Evolutionary conservation across 2,797 vertebrate species (phyloP).

Genomic region (Sebastes jordani): DNA sequence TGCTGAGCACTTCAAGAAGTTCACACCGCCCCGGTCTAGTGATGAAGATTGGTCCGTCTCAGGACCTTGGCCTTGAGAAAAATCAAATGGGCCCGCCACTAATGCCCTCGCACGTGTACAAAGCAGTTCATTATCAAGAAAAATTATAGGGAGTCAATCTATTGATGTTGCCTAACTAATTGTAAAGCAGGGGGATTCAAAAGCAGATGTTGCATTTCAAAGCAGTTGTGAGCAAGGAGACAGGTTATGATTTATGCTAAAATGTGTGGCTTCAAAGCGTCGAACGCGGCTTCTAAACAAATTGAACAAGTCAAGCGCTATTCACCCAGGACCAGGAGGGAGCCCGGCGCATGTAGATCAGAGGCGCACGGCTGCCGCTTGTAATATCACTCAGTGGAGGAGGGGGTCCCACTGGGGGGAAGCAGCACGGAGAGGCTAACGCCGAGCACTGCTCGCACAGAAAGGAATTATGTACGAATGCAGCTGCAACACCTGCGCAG

Average conservation of each 20-base stretch:
- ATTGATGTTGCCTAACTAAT: conserved; percentile 87
- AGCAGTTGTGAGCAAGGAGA: conserved; percentile 85
- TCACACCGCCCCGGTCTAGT: background rate
- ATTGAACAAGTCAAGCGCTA: conserved; percentile 93
- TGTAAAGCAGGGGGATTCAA: conserved; percentile 85
- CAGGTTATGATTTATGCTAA: conserved; percentile 93
- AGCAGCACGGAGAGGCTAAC: conserved; percentile 77
- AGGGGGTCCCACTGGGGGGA: conserved; percentile 78
- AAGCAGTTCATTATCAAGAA: conserved; percentile 82
- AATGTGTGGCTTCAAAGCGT: conserved; percentile 89
- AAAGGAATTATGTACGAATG: conserved; percentile 80
- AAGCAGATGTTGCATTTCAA: conserved; percentile 90
- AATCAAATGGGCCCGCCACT: conserved; percentile 52
- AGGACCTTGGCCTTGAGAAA: conserved; percentile 58
- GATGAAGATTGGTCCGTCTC: conserved; percentile 46
- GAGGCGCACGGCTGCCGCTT: conserved; percentile 85
- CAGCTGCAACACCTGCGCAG: conserved; percentile 84
- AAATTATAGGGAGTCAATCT: conserved; percentile 84
- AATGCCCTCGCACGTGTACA: conserved; percentile 65
- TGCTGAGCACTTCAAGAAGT: conserved; percentile 56
- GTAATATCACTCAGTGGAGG: conserved; percentile 88
- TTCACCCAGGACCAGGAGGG: conserved; percentile 85
- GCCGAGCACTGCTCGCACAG: conserved; percentile 64
- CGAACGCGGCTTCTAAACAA: conserved; percentile 87
- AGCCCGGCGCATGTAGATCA: conserved; percentile 84